phyloP scores from a whole-genome alignment of 2,888 invertebrate genomes.

The Scaptomyza cyrtandrae region DNA sequence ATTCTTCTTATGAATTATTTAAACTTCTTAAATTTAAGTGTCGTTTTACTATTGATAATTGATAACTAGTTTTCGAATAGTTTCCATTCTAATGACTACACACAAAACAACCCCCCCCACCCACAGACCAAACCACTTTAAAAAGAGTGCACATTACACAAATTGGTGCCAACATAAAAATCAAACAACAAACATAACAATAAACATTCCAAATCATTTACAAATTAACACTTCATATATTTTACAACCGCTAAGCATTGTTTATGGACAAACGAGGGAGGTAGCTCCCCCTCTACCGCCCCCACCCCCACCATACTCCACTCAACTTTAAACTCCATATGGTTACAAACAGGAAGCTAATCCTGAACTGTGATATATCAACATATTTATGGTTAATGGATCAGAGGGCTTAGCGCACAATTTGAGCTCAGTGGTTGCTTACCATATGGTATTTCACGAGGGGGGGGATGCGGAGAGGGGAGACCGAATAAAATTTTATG shows the following conservation, averaged over 20 bases:
- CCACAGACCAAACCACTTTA: background rate
- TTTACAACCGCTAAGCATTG: conserved; percentile 30
- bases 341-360: conserved; percentile 77
- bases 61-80: background rate
- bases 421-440: conserved; percentile 56
- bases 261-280: conserved; percentile 6
- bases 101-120: background rate
- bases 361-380: conserved; percentile 80
- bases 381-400: conserved; percentile 80
- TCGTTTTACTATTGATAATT: too few relatives aligned
- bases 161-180: conserved; percentile 59
- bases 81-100: background rate
- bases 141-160: conserved; percentile 10
- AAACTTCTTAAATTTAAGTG: too few relatives aligned
- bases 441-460: conserved; percentile 56
- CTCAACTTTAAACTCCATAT: conserved; percentile 61
- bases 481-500: conserved; percentile 67
- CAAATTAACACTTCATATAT: conserved; percentile 78
- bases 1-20: too few relatives aligned
- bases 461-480: background rate
- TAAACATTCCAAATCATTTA: conserved; percentile 63
- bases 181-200: conserved; percentile 57
- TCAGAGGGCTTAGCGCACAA: conserved; percentile 67
- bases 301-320: background rate
- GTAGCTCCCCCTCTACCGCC: too few relatives aligned